Conservation (phyloP, 2,113 vertebrate genomes). For the Cheirogaleus medius region DNA sequence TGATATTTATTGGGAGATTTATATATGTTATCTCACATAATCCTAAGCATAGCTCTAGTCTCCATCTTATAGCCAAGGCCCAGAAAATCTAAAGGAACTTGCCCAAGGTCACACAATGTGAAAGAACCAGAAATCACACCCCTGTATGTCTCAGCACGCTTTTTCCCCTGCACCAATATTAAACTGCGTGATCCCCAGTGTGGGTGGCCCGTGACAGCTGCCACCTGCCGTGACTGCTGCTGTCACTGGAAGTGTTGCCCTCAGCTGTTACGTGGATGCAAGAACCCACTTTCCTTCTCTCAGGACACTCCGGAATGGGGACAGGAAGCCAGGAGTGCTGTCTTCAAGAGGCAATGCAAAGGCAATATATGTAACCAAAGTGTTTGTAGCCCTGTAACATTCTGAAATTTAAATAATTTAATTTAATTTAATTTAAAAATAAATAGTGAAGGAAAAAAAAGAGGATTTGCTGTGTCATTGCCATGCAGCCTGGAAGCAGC, state of each 20-base stretch:
- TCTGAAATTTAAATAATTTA: no score
- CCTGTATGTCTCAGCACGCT: background rate
- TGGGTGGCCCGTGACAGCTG: background rate
- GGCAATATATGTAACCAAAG: no score
- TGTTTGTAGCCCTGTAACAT: no score
- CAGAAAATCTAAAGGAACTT: background rate
- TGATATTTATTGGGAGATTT: background rate
- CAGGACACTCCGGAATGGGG: background rate
- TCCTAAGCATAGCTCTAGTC: background rate
- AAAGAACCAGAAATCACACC: background rate
- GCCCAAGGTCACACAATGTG: background rate
- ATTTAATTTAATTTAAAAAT: no score
- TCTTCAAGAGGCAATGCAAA: background rate
- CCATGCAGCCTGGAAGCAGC: background rate
- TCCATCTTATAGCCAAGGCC: background rate
- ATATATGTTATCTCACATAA: background rate
- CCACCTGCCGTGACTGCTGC: background rate
- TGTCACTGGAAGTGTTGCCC: accelerated
- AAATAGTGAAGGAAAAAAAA: no score
- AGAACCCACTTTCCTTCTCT: background rate
- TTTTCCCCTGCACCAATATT: background rate
- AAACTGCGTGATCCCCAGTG: accelerated
- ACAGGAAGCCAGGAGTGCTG: background rate
- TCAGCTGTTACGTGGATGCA: background rate
- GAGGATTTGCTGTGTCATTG: background rate